These are phyloP conservation scores for Tokudaia muenninki DNA, from an alignment of 2,797 vertebrate species.

Conservation along the genomic window DNA sequence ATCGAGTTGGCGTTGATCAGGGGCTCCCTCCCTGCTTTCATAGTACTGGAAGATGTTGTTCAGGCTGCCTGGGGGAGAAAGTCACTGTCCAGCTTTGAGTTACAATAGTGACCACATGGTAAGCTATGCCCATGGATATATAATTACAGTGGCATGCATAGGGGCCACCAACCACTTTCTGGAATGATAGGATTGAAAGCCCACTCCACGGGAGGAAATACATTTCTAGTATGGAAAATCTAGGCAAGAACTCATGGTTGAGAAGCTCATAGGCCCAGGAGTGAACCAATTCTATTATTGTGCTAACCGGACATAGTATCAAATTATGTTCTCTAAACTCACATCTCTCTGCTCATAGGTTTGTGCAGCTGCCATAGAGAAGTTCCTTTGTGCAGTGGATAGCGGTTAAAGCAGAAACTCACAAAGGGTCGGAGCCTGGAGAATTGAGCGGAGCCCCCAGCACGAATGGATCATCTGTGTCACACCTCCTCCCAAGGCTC, in stretches of 20 bases:
- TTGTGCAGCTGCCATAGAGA: not conserved
- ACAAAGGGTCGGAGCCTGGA: not conserved
- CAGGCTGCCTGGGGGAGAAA: not conserved
- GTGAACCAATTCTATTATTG: not conserved
- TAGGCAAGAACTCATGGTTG: not conserved
- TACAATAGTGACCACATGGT: not conserved
- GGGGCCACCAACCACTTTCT: too few species aligned
- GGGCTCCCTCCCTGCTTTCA: not conserved
- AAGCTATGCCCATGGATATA: not conserved
- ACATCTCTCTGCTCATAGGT: not conserved
- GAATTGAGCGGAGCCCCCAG: not conserved
- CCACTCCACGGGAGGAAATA: not conserved
- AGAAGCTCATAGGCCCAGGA: not conserved
- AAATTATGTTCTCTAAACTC: not conserved
- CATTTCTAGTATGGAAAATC: not conserved
- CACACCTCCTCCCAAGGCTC: not conserved
- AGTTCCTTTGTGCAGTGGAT: not conserved
- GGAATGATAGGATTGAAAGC: not conserved
- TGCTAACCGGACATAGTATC: not conserved
- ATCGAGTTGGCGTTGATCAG: accelerated
- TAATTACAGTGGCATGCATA: not conserved
- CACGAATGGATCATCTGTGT: too few species aligned
- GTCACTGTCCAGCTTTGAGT: not conserved
- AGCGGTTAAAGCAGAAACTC: not conserved
- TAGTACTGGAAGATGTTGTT: not conserved